Evolutionary conservation across 2,888 invertebrate genomes (phyloP).

Genomic region (Chymomyza amoena): DNA sequence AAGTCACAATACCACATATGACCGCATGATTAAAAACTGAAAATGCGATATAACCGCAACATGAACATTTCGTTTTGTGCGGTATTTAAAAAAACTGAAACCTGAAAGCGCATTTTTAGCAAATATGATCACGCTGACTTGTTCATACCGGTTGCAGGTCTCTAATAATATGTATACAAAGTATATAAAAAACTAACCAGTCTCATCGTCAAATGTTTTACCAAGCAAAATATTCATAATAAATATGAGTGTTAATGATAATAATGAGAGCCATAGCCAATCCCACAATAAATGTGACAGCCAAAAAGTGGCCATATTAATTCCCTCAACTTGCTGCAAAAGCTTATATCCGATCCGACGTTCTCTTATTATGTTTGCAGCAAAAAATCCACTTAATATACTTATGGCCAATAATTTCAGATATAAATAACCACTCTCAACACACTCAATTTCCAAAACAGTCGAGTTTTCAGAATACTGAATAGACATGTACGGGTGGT

Average conservation of each 20-base stretch:
- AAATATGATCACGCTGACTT: no score
- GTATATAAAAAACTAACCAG: neutral
- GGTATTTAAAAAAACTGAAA: no score
- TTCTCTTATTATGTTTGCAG: slow-evolving; percentile 83
- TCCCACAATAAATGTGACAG: slow-evolving; percentile 82
- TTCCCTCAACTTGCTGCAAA: slow-evolving; percentile 87
- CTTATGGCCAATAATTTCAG: slow-evolving; percentile 84
- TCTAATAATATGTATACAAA: no score
- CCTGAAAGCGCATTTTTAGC: no score
- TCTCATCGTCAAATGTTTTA: slow-evolving; percentile 4
- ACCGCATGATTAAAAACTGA: no score
- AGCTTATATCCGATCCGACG: slow-evolving; percentile 86
- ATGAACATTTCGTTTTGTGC: no score
- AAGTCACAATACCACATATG: no score
- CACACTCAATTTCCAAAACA: neutral
- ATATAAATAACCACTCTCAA: neutral
- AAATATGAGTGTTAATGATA: neutral
- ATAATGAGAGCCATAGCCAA: slow-evolving; percentile 15
- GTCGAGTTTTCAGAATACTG: slow-evolving; percentile 80
- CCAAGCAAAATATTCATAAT: neutral
- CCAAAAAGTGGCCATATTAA: slow-evolving; percentile 86
- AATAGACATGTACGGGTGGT: slow-evolving; percentile 85
- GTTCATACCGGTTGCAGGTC: no score
- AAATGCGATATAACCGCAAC: no score
- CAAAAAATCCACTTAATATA: slow-evolving; percentile 83